phyloP scores from a whole-genome alignment of 1,140 invertebrate species.

The Spodoptera litura region DNA sequence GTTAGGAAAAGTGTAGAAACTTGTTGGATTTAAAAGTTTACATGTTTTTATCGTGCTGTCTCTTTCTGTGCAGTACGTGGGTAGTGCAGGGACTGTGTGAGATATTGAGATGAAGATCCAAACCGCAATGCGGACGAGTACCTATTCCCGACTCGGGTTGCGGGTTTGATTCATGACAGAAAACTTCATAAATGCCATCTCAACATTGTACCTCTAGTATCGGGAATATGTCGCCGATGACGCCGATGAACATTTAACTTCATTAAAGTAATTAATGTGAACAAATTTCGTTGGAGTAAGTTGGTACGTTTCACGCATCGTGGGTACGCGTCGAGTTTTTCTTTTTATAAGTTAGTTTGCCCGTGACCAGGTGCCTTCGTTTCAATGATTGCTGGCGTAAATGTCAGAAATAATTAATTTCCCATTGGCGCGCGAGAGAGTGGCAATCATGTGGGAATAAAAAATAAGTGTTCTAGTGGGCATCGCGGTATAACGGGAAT shows the following conservation, averaged over 20 bases:
- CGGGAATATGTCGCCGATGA: background rate
- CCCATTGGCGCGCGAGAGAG: constrained; percentile 2
- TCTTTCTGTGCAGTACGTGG: background rate
- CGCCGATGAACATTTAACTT: too few relatives aligned
- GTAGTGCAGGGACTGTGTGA: background rate
- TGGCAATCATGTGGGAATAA: constrained; percentile 6
- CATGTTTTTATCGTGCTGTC: constrained; percentile 16
- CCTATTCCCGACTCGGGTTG: background rate
- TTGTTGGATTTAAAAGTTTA: constrained; percentile 1
- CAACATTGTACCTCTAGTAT: background rate
- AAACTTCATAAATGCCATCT: background rate
- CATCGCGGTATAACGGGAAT: constrained; percentile 11
- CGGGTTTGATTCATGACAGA: background rate
- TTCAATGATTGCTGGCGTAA: constrained; percentile 35
- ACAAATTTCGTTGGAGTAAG: background rate
- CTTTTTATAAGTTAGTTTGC: constrained; percentile 1
- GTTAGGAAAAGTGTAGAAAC: constrained; percentile 40
- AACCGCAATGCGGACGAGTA: background rate
- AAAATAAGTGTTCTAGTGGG: constrained; percentile 2
- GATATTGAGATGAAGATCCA: background rate
- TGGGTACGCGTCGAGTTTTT: constrained; percentile 6
- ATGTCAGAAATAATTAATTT: constrained; percentile 41
- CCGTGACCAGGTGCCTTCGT: constrained; percentile 28
- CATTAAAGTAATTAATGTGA: too few relatives aligned
- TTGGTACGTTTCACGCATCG: constrained; percentile 13